Base-by-base conservation (phyloP, 2,797 vertebrate species). In the Lophotriccus pileatus region DNA sequence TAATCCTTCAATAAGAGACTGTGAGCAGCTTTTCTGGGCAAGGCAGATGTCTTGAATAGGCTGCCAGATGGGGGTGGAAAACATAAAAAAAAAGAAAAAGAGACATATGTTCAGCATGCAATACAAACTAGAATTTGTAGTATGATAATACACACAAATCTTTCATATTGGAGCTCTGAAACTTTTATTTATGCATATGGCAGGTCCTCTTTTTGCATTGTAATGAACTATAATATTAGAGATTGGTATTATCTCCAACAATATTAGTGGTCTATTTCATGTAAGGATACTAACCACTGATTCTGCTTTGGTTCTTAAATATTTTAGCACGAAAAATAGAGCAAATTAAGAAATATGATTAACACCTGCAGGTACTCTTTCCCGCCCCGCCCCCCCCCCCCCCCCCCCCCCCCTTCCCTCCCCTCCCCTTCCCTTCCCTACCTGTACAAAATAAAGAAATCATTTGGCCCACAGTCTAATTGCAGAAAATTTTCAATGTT, bases 41-140 rank as follows among this genome's bases (percentile, higher is more conserved):
- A 88, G 59, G 46, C 55, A 90, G 50, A 79, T 85, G 55, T 56
- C 76, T 73, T 41, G 10, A 94, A 64, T 27, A 77, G 37, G 18
- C 23, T 83, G 25, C 50, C 76, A 90, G 55, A 25, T 64, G 41
- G 41, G 59, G 6, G 5, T 7, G 12, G 1, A 10, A 20, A 20
- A 10, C 23, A 19, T 21, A 19, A 7, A 9, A 9, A 22, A 14
- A 47, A n/a, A 21, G 2, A 24, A 43, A 24, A 19, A 9, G 3
- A 62, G 16, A 41, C 28, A 39, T 64, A 60, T 64, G 32, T 82
- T 84, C 67, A 17, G 8, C n/a, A 46, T 50, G n/a, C 50, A 87
- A 72, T 58, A 55, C 37, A 78, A 81, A 59, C n/a, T 47, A 36
- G 39, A 85, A 28, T 73, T 47, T 83, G 30, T 69, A 88, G 23